phyloP scores from a whole-genome alignment of 2,888 invertebrate genomes.

The Pycnomerus fuliginosus region DNA sequence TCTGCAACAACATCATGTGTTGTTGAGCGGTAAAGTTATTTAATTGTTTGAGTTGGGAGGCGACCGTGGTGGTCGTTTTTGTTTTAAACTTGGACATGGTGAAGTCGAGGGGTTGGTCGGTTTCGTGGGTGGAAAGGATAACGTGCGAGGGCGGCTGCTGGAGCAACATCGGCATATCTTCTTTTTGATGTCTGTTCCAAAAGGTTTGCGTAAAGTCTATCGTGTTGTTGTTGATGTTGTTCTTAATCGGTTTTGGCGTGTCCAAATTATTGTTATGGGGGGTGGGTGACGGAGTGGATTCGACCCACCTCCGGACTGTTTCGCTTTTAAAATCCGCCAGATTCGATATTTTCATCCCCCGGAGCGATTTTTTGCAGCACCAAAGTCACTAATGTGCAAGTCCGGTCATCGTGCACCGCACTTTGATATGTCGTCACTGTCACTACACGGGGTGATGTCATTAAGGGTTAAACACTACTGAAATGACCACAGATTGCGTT shows the following conservation, averaged over 20 bases:
- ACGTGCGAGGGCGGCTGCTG: conserved; percentile 55
- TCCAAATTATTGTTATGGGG: conserved; percentile 46
- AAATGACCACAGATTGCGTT: conserved; percentile 21
- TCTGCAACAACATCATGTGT: conserved; percentile 51
- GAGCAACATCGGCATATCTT: conserved; percentile 64
- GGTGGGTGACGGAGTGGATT: conserved; percentile 58
- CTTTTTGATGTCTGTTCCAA: conserved; percentile 39
- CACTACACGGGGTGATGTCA: conserved; percentile 32
- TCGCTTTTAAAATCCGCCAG: conserved; percentile 63
- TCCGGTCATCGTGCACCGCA: conserved; percentile 24
- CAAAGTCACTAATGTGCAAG: conserved; percentile 27
- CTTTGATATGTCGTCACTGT: conserved; percentile 36
- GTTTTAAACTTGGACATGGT: conserved; percentile 64
- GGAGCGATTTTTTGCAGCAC: conserved; percentile 21
- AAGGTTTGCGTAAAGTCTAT: conserved; percentile 53
- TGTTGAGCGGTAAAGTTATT: conserved; percentile 44
- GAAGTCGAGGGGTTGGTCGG: conserved; percentile 71
- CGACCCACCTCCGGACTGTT: conserved; percentile 62
- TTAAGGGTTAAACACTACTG: conserved; percentile 19
- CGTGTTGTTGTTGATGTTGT: conserved; percentile 56
- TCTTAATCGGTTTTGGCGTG: conserved; percentile 50
- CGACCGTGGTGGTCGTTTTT: conserved; percentile 46
- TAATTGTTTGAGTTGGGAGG: conserved; percentile 49
- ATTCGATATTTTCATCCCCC: conserved; percentile 50
- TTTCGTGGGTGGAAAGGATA: conserved; percentile 46